These are phyloP conservation scores for Malurus splendens DNA, from an alignment of 2,797 vertebrate species.

Conservation along the genomic window DNA sequence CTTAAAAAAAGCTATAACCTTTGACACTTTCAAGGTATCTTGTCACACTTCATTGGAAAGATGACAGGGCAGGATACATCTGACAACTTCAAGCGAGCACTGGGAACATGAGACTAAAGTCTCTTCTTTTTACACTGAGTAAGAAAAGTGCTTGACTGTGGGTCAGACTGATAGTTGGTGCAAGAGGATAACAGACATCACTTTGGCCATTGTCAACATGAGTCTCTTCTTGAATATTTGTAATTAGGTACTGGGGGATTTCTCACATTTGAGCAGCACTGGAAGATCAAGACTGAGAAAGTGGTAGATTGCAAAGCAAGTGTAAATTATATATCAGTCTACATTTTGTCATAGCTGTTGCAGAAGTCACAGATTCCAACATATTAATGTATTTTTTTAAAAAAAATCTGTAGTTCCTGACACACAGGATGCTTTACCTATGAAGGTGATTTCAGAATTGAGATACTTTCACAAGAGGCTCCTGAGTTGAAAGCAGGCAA, in stretches of 20 bases:
- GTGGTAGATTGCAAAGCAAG: accelerated
- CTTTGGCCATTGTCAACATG: not conserved
- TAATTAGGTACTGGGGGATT: not conserved
- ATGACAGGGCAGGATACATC: not conserved
- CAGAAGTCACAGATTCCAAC: not conserved
- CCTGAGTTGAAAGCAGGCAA: not conserved
- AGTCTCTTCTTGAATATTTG: not conserved
- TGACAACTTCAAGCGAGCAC: not conserved
- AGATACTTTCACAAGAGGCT: not conserved
- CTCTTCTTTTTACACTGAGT: not conserved
- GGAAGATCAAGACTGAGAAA: not conserved
- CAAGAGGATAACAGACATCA: not conserved
- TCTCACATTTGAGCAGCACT: not conserved
- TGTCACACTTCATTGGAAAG: not conserved
- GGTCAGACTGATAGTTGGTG: not conserved
- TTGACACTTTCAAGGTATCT: constrained; percentile 19
- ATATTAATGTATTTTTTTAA: accelerated
- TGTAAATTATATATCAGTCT: not conserved
- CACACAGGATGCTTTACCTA: not conserved
- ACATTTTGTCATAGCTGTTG: not conserved
- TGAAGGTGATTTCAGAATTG: not conserved
- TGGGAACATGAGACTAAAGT: not conserved
- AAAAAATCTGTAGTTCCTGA: not conserved
- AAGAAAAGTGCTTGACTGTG: not conserved
- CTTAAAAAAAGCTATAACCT: constrained; percentile 6